phyloP scores from a whole-genome alignment of 2,797 vertebrate species.

The Capromys pilorides region DNA sequence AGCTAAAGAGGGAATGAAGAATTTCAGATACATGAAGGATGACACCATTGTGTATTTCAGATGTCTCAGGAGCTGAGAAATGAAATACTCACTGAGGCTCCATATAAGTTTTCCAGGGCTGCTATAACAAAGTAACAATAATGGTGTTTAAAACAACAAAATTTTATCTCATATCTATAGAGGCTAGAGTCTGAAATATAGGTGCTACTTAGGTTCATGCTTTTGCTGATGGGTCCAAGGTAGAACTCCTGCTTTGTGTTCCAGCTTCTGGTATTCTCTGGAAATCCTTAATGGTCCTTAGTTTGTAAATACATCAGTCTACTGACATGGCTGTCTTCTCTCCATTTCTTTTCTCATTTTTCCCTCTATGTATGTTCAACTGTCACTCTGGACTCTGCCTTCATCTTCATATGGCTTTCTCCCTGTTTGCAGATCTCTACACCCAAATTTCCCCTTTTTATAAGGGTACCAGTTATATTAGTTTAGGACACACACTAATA shows the following conservation, averaged over 20 bases:
- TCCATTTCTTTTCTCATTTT: neutral
- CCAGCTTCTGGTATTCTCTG: neutral
- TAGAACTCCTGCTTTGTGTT: neutral
- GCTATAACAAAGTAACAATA: conserved; percentile 11
- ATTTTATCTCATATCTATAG: conserved; percentile 2
- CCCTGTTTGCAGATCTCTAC: neutral
- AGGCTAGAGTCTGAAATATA: conserved; percentile 36
- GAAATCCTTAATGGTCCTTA: conserved; percentile 13
- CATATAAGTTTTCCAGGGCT: neutral
- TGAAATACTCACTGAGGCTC: neutral
- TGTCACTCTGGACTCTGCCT: neutral
- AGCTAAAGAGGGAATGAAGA: conserved; percentile 37
- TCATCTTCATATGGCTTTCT: neutral
- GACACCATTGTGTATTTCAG: neutral
- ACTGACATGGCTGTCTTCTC: neutral
- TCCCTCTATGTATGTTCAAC: neutral
- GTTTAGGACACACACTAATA: neutral
- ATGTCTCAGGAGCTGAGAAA: conserved; percentile 21
- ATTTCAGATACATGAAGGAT: conserved; percentile 11
- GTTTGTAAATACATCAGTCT: neutral
- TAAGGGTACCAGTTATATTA: neutral
- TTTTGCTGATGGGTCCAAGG: neutral
- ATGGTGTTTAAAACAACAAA: neutral
- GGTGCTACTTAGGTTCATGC: neutral
- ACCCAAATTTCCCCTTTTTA: conserved; percentile 40